Evolutionary conservation across 2,797 vertebrate species (phyloP).

Genomic region (Pantherophis vulpinus): DNA sequence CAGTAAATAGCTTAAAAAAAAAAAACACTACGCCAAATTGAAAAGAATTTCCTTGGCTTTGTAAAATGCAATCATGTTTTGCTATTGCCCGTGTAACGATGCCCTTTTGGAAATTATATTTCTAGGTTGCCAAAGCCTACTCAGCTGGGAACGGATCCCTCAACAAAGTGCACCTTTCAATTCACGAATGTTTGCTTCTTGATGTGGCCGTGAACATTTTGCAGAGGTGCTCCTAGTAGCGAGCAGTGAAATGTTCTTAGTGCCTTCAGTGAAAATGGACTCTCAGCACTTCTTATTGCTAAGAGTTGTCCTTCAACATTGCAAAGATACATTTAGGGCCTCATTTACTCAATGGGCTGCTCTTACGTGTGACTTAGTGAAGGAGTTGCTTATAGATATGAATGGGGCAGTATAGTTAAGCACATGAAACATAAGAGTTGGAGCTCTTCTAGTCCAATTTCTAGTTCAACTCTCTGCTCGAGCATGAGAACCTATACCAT

Average conservation of each 20-base stretch:
- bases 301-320: background rate
- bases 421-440: background rate
- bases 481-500: background rate
- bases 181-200: background rate
- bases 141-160: background rate
- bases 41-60: background rate
- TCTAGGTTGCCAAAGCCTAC: conserved; percentile 10
- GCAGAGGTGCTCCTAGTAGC: background rate
- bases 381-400: background rate
- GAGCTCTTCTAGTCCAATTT: background rate
- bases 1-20: conserved; percentile 36
- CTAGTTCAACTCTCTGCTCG: background rate
- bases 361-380: background rate
- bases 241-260: background rate
- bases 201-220: background rate
- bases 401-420: background rate
- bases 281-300: background rate
- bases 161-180: no score
- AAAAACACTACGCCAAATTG: conserved; percentile 21
- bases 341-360: background rate
- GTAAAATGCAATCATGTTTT: background rate
- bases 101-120: conserved; percentile 25
- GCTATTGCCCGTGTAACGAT: background rate
- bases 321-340: background rate
- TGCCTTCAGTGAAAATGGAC: background rate